Evolutionary conservation across 2,113 vertebrate species (phyloP), one percentile per base, ranked within the genome.

Genomic region (Cisticola juncidis): DNA sequence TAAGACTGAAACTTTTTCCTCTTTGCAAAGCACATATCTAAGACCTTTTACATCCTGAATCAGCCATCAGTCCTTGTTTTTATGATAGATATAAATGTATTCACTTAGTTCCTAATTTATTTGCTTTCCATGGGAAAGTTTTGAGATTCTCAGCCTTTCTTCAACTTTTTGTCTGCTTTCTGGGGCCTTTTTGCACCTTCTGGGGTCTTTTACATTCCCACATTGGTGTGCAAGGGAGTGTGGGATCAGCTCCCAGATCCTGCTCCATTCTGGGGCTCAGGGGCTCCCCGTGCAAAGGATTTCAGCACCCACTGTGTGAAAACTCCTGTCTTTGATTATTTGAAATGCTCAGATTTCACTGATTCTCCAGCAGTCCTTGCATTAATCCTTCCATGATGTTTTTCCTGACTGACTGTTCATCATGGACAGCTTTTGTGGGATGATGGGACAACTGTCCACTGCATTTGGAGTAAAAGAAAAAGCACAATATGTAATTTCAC

Each of bases 401-500:
- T 74, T 74, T 78, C 60, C 35, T 64, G 23, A 53, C 31, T 51
- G n/a, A 20, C 44, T 15, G 10, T 12, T 62, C 24, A 5, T 61
- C 23, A 14, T 0, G 3, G 45, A 33, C 15, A 38, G 54, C 24
- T 64, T 77, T 71, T 24, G 16, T 53, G 24, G 28, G 26, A 14
- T 56, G 47, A 10, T 80, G 66, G 38, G 35, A 42, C 29, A 54
- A 9, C 5, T 42, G 11, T 14, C 54, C 25, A 38, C 31, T 36
- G 33, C 14, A 9, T 83, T 25, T 35, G 31, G 19, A 9, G 5
- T 35, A 40, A 81, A 6, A 40, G 64, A 61, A 35, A 66, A 33
- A 29, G 0, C 4, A 51, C 31, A 31, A 6, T 4, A 5, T 47
- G n/a, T 0, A 1, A 51, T 44, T 60, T 24, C 12, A 64, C 26